phyloP scores from a whole-genome alignment of 2,888 invertebrate species.

The Halictus ligatus region DNA sequence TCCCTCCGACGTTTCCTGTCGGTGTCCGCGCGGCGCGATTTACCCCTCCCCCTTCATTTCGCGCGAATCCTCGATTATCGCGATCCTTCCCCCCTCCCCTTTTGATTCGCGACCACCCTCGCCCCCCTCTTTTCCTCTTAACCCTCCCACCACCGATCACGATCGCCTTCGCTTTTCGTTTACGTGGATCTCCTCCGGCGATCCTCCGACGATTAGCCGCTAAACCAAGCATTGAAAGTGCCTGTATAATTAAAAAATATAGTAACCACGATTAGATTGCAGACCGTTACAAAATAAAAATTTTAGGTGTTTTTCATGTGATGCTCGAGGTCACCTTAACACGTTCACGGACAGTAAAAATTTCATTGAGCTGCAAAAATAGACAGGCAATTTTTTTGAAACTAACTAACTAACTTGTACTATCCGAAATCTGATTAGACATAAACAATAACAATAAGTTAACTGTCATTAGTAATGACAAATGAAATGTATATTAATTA shows the following conservation, averaged over 20 bases:
- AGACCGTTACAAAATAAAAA: neutral
- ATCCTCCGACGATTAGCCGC: neutral
- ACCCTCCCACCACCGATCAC: neutral
- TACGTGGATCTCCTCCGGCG: neutral
- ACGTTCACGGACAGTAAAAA: too few relatives aligned
- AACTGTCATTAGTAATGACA: too few relatives aligned
- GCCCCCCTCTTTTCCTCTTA: neutral
- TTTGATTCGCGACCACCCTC: conserved; percentile 16
- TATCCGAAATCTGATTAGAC: too few relatives aligned
- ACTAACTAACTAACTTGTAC: too few relatives aligned
- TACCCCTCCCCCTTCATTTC: neutral
- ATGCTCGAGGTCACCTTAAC: too few relatives aligned
- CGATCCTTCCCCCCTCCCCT: neutral
- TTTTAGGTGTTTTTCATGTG: neutral
- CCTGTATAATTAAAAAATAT: neutral
- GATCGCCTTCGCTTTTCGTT: neutral
- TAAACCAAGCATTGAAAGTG: neutral
- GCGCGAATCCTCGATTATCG: neutral
- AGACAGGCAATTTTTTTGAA: too few relatives aligned
- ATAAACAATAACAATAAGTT: too few relatives aligned
- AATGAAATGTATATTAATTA: too few relatives aligned
- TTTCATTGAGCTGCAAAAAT: too few relatives aligned
- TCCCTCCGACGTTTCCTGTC: neutral
- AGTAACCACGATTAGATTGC: neutral
- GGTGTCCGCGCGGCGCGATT: neutral